Evolutionary conservation across 2,888 invertebrate species (phyloP).

Genomic region (Branchellion lobata): DNA sequence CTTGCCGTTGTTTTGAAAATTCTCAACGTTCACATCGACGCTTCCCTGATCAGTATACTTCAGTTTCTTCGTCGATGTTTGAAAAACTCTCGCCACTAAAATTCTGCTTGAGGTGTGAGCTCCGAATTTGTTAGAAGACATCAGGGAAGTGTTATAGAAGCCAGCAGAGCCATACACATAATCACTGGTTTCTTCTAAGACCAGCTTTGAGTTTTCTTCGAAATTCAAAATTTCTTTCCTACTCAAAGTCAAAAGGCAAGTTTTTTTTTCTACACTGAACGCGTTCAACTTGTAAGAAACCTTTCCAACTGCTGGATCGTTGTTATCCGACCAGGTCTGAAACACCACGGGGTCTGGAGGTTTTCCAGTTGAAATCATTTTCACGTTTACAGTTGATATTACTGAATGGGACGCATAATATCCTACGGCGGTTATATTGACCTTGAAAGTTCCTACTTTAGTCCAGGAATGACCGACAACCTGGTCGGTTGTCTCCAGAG

Average conservation of each 20-base stretch:
- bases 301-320: background rate
- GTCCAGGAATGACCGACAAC: slow-evolving; percentile 55
- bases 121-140: slow-evolving; percentile 56
- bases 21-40: slow-evolving; percentile 24
- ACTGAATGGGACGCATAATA: slow-evolving; percentile 30
- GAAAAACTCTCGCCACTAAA: slow-evolving; percentile 32
- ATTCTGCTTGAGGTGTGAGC: background rate
- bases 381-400: slow-evolving; percentile 40
- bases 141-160: slow-evolving; percentile 53
- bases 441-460: slow-evolving; percentile 53
- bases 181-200: background rate
- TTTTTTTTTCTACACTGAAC: slow-evolving; percentile 38
- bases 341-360: slow-evolving; percentile 47
- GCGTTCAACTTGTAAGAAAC: slow-evolving; percentile 40
- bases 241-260: slow-evolving; percentile 50
- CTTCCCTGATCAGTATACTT: background rate
- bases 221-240: slow-evolving; percentile 47
- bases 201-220: background rate
- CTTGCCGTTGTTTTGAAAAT: slow-evolving; percentile 9
- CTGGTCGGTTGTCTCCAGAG: slow-evolving; percentile 39
- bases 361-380: slow-evolving; percentile 47
- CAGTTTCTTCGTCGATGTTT: slow-evolving; percentile 17
- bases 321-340: slow-evolving; percentile 31
- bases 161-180: slow-evolving; percentile 54
- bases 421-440: slow-evolving; percentile 50